phyloP scores from a whole-genome alignment of 2,888 invertebrate genomes.

The Escarpia spicata region DNA sequence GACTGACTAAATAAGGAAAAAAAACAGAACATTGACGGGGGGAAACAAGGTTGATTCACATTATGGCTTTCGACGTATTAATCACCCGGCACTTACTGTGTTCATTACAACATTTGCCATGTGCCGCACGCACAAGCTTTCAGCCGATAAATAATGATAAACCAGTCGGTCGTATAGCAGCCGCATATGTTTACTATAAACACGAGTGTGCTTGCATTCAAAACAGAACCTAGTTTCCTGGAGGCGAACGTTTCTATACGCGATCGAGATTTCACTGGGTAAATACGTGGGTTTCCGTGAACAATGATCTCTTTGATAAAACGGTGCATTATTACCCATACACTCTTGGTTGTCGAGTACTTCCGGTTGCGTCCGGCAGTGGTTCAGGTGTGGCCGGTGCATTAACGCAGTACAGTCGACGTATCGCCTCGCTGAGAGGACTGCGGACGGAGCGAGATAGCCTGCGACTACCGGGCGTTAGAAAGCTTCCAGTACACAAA shows the following conservation, averaged over 20 bases:
- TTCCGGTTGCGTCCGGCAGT: not conserved
- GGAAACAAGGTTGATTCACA: not conserved
- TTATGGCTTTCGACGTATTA: not conserved
- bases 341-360: not conserved
- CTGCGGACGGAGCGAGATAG: not conserved
- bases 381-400: not conserved
- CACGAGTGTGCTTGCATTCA: not conserved
- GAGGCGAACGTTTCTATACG: not conserved
- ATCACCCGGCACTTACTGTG: not conserved
- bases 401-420: not conserved
- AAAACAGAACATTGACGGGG: not conserved
- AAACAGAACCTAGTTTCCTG: not conserved
- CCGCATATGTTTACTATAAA: slow-evolving; percentile 2
- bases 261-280: not conserved
- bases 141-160: not conserved
- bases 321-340: not conserved
- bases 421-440: not conserved
- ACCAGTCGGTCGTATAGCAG: not conserved
- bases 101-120: not conserved
- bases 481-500: not conserved
- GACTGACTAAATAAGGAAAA: not conserved
- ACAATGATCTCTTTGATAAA: not conserved
- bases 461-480: not conserved
- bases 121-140: not conserved
- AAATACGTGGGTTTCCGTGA: not conserved